These are phyloP conservation scores for Cryptotis parvus DNA, from an alignment of 2,113 vertebrate species.

Conservation along the genomic window DNA sequence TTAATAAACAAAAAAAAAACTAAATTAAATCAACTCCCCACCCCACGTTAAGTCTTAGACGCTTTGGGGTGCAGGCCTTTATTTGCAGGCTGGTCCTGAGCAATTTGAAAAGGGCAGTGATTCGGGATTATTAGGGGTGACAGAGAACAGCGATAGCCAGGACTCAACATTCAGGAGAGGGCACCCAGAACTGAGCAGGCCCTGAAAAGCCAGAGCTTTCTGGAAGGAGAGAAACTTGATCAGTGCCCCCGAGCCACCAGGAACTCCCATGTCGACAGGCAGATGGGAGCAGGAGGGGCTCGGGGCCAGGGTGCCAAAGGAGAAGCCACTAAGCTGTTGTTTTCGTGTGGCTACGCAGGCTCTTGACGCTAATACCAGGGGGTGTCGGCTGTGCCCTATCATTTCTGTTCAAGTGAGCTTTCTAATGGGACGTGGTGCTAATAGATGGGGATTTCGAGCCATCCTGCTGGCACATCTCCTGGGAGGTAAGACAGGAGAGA, in stretches of 20 bases:
- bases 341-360: not conserved
- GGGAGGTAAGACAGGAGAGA: not conserved
- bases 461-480: not conserved
- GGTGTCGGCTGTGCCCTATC: not conserved
- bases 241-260: not conserved
- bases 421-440: not conserved
- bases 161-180: not conserved
- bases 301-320: not conserved
- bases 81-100: not conserved
- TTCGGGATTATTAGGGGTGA: not conserved
- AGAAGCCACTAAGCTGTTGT: slow-evolving; percentile 28
- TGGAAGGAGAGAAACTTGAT: not conserved
- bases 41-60: not conserved
- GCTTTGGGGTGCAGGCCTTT: not conserved
- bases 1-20: too few species aligned
- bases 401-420: slow-evolving; percentile 9
- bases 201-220: too few species aligned
- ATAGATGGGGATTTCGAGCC: slow-evolving; percentile 47
- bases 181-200: rapidly evolving
- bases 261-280: not conserved
- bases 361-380: slow-evolving; percentile 39
- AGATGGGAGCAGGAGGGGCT: not conserved
- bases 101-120: not conserved
- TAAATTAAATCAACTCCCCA: too few species aligned
- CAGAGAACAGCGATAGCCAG: not conserved